Percentiles rank a stretch among this genome's conserved stretches.
Evolutionary conservation across 2,888 invertebrate genomes (phyloP).

Genomic region (Chloromyia formosa): DNA sequence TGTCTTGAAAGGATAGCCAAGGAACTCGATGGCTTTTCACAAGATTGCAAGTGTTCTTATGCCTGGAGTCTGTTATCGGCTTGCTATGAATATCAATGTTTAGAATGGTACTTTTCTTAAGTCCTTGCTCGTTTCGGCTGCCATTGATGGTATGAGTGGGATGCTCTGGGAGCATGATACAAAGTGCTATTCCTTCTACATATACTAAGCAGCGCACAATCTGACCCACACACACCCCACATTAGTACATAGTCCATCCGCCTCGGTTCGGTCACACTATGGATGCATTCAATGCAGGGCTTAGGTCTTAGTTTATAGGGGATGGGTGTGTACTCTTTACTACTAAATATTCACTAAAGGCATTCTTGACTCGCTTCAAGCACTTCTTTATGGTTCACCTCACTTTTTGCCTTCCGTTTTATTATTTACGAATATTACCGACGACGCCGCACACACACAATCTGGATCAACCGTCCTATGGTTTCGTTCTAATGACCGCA

Average conservation of each 20-base stretch:
- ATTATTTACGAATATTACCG: neutral
- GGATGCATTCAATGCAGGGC: neutral
- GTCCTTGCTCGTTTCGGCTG: constrained; percentile 49
- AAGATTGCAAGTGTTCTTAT: constrained; percentile 6
- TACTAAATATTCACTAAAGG: neutral
- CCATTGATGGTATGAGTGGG: constrained; percentile 51
- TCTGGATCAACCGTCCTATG: neutral
- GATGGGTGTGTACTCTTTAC: neutral
- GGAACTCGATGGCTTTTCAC: constrained; percentile 22
- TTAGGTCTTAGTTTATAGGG: neutral
- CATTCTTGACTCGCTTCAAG: neutral
- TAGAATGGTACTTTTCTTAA: constrained; percentile 42
- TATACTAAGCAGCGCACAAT: constrained; percentile 39
- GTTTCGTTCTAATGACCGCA: constrained; percentile 34
- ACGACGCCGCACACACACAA: neutral
- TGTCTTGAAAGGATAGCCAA: constrained; percentile 63
- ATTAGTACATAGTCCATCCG: constrained; percentile 36
- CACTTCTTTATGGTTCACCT: neutral
- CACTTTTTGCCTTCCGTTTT: neutral
- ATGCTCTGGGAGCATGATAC: constrained; percentile 61
- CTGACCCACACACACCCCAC: constrained; percentile 27
- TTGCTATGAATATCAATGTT: constrained; percentile 40
- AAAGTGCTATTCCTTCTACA: constrained; percentile 34
- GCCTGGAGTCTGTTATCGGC: neutral
- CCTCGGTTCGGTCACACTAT: neutral